A percentile compares a stretch with the other conserved stretches of the same genome.
These are phyloP conservation scores for Theonella swinhoei DNA, from an alignment of 37 sponge, comb jelly and placozoan species.

Conservation along the genomic window DNA sequence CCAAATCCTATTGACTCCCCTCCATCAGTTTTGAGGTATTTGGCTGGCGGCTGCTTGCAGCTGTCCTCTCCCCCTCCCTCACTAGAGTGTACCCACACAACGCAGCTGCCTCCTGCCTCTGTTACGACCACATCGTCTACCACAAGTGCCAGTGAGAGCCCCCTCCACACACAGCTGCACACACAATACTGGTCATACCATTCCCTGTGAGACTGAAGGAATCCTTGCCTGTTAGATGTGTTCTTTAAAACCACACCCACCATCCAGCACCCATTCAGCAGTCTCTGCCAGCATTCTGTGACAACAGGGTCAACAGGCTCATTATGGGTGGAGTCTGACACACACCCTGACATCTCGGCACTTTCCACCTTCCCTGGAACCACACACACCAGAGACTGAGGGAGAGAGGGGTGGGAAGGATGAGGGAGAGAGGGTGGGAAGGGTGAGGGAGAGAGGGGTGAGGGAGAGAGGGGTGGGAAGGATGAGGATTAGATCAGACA, in stretches of 20 bases:
- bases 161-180: not conserved
- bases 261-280: conserved; percentile 26
- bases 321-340: not conserved
- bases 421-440: no score
- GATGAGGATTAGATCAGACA: no score
- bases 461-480: no score
- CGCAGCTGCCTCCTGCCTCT: not conserved
- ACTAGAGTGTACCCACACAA: not conserved
- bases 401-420: not conserved
- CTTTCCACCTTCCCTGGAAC: not conserved
- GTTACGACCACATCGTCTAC: not conserved
- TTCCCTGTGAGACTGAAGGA: not conserved
- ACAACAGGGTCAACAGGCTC: not conserved
- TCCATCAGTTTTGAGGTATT: not conserved
- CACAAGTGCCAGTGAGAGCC: not conserved
- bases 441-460: no score
- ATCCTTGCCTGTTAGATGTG: conserved; percentile 22
- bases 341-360: not conserved
- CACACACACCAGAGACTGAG: not conserved
- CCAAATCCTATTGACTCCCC: not conserved
- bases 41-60: not conserved
- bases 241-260: conserved; percentile 38
- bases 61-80: not conserved
- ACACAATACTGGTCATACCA: not conserved
- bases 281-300: conserved; percentile 39